Evolutionary conservation across 2,113 vertebrate species (phyloP).

Genomic region (Dicentrarchus labrax): DNA sequence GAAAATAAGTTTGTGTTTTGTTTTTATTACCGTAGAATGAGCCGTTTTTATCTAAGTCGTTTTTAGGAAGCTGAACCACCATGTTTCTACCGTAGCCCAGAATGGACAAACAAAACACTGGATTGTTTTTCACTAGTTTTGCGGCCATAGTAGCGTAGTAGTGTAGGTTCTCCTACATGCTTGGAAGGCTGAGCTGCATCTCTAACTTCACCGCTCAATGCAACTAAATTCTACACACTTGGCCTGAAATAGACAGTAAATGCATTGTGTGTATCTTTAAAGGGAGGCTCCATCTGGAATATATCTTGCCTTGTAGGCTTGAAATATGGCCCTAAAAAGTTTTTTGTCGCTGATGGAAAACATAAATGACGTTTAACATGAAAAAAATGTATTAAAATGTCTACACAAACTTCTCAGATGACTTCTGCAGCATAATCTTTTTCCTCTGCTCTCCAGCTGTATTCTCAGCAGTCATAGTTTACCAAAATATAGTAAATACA

Average conservation of each 20-base stretch:
- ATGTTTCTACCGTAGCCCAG: background rate
- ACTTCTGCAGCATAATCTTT: background rate
- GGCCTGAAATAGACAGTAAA: background rate
- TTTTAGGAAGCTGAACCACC: too few species aligned
- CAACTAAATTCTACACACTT: background rate
- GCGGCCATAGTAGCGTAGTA: too few species aligned
- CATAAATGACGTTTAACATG: background rate
- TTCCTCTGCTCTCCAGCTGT: background rate
- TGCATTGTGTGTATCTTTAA: background rate
- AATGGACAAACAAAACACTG: too few species aligned
- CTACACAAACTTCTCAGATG: background rate
- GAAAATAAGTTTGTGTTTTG: too few species aligned
- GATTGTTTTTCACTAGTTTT: too few species aligned
- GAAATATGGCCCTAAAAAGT: slow-evolving; percentile 8
- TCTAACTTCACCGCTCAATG: too few species aligned
- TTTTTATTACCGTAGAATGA: too few species aligned
- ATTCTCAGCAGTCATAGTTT: background rate
- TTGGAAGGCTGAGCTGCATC: too few species aligned
- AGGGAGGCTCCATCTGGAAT: background rate
- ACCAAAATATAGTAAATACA: background rate
- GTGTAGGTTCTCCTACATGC: too few species aligned
- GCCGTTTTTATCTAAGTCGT: too few species aligned
- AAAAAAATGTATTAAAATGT: background rate
- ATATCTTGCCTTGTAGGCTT: background rate
- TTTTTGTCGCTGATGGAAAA: slow-evolving; percentile 22